Base-by-base conservation (phyloP, 53 echinoderm and acorn worm genomes). In the Luidia sarsii region DNA sequence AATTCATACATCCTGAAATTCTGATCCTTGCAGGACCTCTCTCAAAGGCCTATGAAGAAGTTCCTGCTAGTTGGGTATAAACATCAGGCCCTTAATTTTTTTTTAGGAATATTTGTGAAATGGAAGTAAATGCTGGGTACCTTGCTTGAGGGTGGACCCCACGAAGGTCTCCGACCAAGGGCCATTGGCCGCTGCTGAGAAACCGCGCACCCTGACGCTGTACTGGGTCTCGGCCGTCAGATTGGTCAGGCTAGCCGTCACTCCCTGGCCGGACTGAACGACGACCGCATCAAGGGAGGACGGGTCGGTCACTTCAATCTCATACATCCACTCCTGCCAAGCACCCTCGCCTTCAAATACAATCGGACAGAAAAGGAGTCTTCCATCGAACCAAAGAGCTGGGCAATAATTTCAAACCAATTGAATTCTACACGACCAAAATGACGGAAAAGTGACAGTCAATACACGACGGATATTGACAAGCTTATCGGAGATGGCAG, bases 291-390 rank as follows among this genome's bases (percentile, higher is more conserved):
- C 75, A 11, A 48, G 54, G 23, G 41, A 72, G 6, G 21, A 69
- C 21, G 28, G 34, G 25, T 72, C 69, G 31, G 80, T 68, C 4
- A 92, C 4, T 13, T 80, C 83, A 61, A 92, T 74, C 38, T 89
- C 86, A 31, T 94, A 94, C 0, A 56, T 41, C 94, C 90, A 87
- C 11, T 81, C 69, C 51, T 88, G 84, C 94, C 94, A 94, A 0
- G 89, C 94, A 41, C 87, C 94, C 34, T n/a, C 48, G 10, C 90
- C 94, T 90, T 51, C 9, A 81, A n/a, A n/a, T n/a, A n/a, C n/a
- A n/a, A 41, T 41, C 41, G 18, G 46, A 65, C 36, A 36, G 33
- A 57, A 33, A 36, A n/a, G n/a, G n/a, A n/a, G n/a, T n/a, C n/a
- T n/a, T n/a, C n/a, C n/a, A n/a, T n/a, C n/a, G n/a, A n/a, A n/a